phyloP scores from a whole-genome alignment of 2,888 invertebrate species.

The Stegana nigrithorax region DNA sequence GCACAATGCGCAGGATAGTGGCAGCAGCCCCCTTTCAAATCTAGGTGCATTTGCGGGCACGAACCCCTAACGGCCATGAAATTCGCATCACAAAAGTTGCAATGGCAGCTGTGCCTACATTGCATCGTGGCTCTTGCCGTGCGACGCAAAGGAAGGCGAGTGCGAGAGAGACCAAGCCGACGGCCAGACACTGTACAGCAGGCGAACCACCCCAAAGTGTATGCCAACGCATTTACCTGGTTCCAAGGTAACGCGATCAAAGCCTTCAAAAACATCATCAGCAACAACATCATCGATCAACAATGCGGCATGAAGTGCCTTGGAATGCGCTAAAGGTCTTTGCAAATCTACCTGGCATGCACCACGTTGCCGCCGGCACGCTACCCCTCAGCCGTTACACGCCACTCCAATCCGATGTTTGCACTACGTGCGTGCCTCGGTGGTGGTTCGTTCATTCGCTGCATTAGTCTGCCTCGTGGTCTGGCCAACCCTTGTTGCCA shows the following conservation, averaged over 20 bases:
- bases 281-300: background rate
- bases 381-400: slow-evolving; percentile 8
- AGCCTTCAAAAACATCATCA: background rate
- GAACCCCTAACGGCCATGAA: background rate
- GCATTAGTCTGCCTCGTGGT: background rate
- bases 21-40: slow-evolving; percentile 23
- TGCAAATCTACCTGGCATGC: slow-evolving; percentile 61
- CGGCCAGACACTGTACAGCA: no score
- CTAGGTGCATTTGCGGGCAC: slow-evolving; percentile 39
- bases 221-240: slow-evolving; percentile 58
- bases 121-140: background rate
- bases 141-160: background rate
- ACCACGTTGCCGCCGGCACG: background rate
- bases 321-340: slow-evolving; percentile 59
- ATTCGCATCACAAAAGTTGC: slow-evolving; percentile 1
- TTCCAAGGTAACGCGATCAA: slow-evolving; percentile 5
- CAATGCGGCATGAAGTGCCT: slow-evolving; percentile 34
- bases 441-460: slow-evolving; percentile 43
- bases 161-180: slow-evolving; percentile 29
- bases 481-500: slow-evolving; percentile 23
- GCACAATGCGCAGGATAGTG: slow-evolving; percentile 2
- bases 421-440: slow-evolving; percentile 22
- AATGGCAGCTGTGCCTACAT: background rate
- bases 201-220: slow-evolving; percentile 48
- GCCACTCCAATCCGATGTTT: no score